These are phyloP conservation scores for Yoshiicerus persimilis DNA, from an alignment of 1,140 invertebrate genomes.

Conservation along the genomic window DNA sequence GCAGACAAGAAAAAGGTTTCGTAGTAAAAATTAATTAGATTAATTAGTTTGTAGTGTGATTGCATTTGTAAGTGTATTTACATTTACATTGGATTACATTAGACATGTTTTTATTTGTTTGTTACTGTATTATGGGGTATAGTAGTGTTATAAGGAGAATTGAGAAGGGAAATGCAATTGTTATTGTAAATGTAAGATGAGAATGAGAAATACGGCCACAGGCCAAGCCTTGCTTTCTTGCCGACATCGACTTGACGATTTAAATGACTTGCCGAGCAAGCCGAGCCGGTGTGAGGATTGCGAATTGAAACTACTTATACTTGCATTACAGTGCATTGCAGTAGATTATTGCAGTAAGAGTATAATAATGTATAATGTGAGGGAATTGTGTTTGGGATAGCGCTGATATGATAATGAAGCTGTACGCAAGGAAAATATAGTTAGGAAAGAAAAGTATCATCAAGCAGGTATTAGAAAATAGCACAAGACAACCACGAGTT, in stretches of 20 bases:
- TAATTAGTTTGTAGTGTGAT: neutral
- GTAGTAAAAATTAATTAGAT: neutral
- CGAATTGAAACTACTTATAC: neutral
- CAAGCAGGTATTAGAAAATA: neutral
- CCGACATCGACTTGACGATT: neutral
- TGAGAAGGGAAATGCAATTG: neutral
- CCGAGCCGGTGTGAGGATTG: neutral
- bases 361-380: neutral
- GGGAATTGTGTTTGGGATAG: neutral
- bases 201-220: neutral
- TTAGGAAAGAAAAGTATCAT: neutral
- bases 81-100: neutral
- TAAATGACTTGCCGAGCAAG: neutral
- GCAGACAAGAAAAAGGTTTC: neutral
- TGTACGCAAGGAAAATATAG: neutral
- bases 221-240: neutral
- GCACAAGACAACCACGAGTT: neutral
- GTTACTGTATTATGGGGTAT: no score
- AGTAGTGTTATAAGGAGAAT: no score
- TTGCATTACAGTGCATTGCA: no score
- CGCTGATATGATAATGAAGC: neutral
- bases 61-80: neutral
- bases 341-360: neutral
- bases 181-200: neutral
- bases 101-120: no score